Conservation (phyloP, 1,140 invertebrate species). For the Ladona fulva region DNA sequence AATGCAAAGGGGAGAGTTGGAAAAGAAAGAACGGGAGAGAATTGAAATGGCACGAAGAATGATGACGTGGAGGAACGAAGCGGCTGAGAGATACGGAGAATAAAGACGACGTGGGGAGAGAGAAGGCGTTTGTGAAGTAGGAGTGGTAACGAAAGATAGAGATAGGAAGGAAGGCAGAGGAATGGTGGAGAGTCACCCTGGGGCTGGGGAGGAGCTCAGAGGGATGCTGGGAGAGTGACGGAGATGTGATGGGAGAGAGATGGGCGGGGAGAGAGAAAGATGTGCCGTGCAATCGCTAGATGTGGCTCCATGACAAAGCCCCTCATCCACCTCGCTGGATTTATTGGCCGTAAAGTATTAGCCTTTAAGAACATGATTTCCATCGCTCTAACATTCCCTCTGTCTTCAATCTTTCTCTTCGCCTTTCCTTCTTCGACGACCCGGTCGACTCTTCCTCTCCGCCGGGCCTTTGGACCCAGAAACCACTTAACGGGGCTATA, state of each 20-base stretch:
- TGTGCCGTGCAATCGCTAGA: neutral
- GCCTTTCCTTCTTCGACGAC: neutral
- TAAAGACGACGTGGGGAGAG: too few relatives aligned
- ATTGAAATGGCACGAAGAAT: too few relatives aligned
- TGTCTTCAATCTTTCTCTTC: neutral
- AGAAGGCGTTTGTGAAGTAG: neutral
- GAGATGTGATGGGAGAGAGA: neutral
- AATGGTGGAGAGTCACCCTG: neutral
- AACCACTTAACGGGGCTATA: neutral
- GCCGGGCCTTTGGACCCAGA: neutral
- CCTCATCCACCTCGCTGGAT: neutral
- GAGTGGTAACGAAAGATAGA: neutral
- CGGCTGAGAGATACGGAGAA: too few relatives aligned
- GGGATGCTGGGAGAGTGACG: neutral
- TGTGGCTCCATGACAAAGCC: conserved; percentile 9
- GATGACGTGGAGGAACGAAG: too few relatives aligned
- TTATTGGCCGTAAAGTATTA: conserved; percentile 6
- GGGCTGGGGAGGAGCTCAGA: neutral
- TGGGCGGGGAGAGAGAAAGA: neutral
- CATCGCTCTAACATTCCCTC: neutral
- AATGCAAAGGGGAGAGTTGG: too few relatives aligned
- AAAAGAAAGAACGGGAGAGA: too few relatives aligned
- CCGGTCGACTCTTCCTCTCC: neutral
- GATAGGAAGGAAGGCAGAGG: neutral
- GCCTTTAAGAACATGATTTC: conserved; percentile 6